These are phyloP conservation scores for Psittacula cyanocephala DNA, from an alignment of 2,113 vertebrate genomes.

Conservation along the genomic window DNA sequence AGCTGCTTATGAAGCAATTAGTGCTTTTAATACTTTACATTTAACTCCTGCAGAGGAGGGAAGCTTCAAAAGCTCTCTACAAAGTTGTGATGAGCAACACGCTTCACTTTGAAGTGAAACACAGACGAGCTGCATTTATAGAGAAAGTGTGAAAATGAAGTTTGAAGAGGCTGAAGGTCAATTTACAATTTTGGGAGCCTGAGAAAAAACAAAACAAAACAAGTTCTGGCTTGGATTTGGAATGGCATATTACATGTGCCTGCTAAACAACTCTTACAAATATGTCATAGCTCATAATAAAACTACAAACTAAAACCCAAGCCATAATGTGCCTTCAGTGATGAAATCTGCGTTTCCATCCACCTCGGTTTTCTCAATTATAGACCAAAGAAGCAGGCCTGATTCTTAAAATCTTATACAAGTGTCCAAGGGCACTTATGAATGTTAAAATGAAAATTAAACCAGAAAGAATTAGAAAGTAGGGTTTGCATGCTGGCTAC, in stretches of 20 bases:
- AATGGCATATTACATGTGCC: neutral
- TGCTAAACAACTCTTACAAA: fast-evolving
- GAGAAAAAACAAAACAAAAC: neutral
- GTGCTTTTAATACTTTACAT: neutral
- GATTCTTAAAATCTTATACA: neutral
- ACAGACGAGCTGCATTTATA: neutral
- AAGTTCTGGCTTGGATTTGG: neutral
- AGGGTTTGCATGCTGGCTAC: neutral
- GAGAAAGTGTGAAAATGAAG: neutral
- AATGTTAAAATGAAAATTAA: neutral
- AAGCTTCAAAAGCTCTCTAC: neutral
- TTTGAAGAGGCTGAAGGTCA: neutral
- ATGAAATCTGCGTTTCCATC: neutral
- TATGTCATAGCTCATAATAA: neutral
- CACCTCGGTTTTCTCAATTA: neutral
- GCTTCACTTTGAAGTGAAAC: neutral
- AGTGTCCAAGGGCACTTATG: fast-evolving
- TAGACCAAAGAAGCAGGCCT: neutral
- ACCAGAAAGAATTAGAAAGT: neutral
- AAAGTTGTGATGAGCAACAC: neutral
- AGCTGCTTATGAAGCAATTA: neutral
- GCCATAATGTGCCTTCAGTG: neutral
- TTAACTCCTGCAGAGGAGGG: neutral
- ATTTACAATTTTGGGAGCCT: neutral
- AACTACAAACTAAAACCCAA: neutral